Conservation (phyloP, 2,113 vertebrate species). For the Chionodraco myersi region DNA sequence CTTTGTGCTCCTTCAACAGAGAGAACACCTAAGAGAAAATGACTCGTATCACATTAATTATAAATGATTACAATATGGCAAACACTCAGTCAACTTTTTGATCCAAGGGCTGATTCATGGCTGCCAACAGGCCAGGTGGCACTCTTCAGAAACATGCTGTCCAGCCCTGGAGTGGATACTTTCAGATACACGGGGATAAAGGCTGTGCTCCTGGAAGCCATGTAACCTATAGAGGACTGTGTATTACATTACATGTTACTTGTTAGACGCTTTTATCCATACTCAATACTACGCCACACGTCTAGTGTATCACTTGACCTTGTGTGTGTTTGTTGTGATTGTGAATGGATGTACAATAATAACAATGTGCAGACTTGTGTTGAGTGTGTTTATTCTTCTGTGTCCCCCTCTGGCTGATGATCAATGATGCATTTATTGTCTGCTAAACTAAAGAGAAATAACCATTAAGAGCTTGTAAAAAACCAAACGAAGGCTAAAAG, state of each 20-base stretch:
- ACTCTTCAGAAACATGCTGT: neutral
- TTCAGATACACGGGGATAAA: constrained; percentile 1
- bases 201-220: neutral
- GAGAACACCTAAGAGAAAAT: constrained; percentile 14
- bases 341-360: neutral
- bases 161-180: neutral
- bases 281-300: no score
- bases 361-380: neutral
- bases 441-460: neutral
- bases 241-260: no score
- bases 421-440: neutral
- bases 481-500: neutral
- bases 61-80: constrained; percentile 30
- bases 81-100: constrained; percentile 14
- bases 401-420: neutral
- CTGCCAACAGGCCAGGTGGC: constrained; percentile 43
- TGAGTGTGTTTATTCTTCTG: neutral
- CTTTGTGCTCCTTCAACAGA: neutral
- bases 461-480: neutral
- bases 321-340: neutral
- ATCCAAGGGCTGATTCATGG: constrained; percentile 18
- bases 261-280: no score
- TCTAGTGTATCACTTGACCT: neutral
- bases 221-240: neutral
- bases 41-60: constrained; percentile 32